Evolutionary conservation across 1,140 invertebrate genomes (phyloP).

Genomic region (Cylas formicarius): DNA sequence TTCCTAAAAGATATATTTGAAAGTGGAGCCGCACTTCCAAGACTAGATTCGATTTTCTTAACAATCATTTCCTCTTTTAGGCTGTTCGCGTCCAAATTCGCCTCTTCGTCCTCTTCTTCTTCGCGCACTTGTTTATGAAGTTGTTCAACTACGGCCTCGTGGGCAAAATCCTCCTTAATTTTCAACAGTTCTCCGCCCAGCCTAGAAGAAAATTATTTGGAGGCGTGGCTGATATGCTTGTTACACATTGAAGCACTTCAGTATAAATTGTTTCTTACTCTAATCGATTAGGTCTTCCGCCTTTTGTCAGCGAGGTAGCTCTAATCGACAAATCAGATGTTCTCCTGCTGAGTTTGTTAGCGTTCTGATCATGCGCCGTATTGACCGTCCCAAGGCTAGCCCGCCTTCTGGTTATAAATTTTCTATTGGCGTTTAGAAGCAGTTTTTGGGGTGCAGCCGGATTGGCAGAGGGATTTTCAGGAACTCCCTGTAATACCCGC

Average conservation of each 20-base stretch:
- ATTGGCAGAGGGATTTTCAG: slow-evolving; percentile 13
- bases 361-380: slow-evolving; percentile 15
- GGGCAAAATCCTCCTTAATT: slow-evolving; percentile 35
- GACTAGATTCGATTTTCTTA: slow-evolving; percentile 16
- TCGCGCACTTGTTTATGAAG: slow-evolving; percentile 3
- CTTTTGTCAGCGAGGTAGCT: slow-evolving; percentile 27
- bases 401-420: slow-evolving; percentile 27
- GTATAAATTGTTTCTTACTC: slow-evolving; percentile 33
- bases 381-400: slow-evolving; percentile 37
- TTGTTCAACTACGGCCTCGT: slow-evolving; percentile 15
- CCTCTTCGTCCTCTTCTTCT: slow-evolving; percentile 9
- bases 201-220: slow-evolving; percentile 22
- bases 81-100: slow-evolving; percentile 4
- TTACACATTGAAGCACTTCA: slow-evolving; percentile 4
- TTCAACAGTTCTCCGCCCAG: slow-evolving; percentile 36
- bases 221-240: background rate
- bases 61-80: slow-evolving; percentile 12
- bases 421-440: slow-evolving; percentile 8
- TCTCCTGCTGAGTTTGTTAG: slow-evolving; percentile 32
- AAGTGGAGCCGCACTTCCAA: background rate
- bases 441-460: slow-evolving; percentile 15
- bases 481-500: slow-evolving; percentile 34
- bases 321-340: slow-evolving; percentile 32
- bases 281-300: slow-evolving; percentile 30
- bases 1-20: slow-evolving; percentile 6